Evolutionary conservation across 2,113 vertebrate genomes (phyloP), one percentile per base, ranked within the genome.

Genomic region (Cariama cristata): DNA sequence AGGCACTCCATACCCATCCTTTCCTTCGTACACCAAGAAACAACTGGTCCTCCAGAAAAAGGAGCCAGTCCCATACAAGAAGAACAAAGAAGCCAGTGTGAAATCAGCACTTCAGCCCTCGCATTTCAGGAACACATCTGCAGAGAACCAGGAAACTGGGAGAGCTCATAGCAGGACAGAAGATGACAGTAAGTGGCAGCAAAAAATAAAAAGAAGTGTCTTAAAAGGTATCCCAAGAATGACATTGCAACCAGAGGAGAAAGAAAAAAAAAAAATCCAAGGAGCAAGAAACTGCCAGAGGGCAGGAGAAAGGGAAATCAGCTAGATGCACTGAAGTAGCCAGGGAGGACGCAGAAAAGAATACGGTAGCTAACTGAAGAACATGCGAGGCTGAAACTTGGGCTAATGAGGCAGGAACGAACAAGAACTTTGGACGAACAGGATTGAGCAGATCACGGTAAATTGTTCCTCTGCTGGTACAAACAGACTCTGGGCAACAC

Each of bases 11-110:
- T 7, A 72, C 21, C 24, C n/a, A 72, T 23, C 24, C n/a, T 38
- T 45, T 62, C 30, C 45, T 64, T 30, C 40, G 58, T 14, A 73
- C 42, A 52, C 0, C 14, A 71, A 58, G 63, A 66, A 92, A 74
- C 42, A 83, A 79, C 50, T 62, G 53, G 40, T 47, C 27, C 62
- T 91, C 23, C 71, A 86, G 62, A 40, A 63, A 90, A 83, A 50
- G 38, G 4, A 86, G 23, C 35, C 49, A 69, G 53, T 8, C 32
- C 90, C 45, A 64, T 12, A 21, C 26, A 40, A 40, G 2, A 40
- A 22, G 40, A 93, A 94, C 69, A 82, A 95, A 94, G 79, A 63
- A 87, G 40, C 8, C 28, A 79, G 4, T 32, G 28, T 69, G 71
- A 93, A 89, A 82, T 55, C 53, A 86, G 27, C 4, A 12, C 67